These are phyloP conservation scores for Amiota mariae DNA, from an alignment of 2,888 invertebrate genomes.

Conservation along the genomic window DNA sequence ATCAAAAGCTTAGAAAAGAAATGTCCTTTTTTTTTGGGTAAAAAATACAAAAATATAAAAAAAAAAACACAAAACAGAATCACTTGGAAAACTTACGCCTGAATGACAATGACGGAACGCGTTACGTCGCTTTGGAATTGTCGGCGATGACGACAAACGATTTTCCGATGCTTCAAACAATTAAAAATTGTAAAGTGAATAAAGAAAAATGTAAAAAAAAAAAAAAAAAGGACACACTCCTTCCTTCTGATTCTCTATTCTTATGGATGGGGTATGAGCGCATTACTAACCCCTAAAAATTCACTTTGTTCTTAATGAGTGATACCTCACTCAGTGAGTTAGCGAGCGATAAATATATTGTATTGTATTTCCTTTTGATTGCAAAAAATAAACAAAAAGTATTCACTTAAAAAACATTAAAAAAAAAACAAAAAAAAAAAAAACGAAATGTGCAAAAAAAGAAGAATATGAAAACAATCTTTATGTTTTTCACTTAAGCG, in stretches of 20 bases:
- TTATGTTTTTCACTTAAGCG: constrained; percentile 25
- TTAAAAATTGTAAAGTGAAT: not conserved
- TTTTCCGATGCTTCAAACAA: constrained; percentile 1
- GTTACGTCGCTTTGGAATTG: not conserved
- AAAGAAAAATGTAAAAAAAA: too few relatives aligned
- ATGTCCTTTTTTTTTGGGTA: not conserved
- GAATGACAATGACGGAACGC: not conserved
- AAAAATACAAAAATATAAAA: constrained; percentile 6
- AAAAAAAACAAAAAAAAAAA: constrained; percentile 17
- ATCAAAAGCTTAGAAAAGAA: too few relatives aligned
- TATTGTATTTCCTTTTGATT: too few relatives aligned
- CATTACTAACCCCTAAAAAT: too few relatives aligned
- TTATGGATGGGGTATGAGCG: too few relatives aligned
- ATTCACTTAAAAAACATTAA: not conserved
- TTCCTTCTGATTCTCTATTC: too few relatives aligned
- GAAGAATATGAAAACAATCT: constrained; percentile 8
- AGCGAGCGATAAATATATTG: too few relatives aligned
- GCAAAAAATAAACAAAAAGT: not conserved
- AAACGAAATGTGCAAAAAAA: constrained; percentile 2
- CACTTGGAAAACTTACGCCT: constrained; percentile 9
- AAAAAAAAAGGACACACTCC: too few relatives aligned
- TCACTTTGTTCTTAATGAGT: too few relatives aligned
- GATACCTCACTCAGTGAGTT: too few relatives aligned
- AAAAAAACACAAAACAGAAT: constrained; percentile 6
- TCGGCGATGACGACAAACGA: too few relatives aligned